These are phyloP conservation scores for Eulemur mongoz DNA, from an alignment of 2,797 vertebrate genomes.

Conservation along the genomic window DNA sequence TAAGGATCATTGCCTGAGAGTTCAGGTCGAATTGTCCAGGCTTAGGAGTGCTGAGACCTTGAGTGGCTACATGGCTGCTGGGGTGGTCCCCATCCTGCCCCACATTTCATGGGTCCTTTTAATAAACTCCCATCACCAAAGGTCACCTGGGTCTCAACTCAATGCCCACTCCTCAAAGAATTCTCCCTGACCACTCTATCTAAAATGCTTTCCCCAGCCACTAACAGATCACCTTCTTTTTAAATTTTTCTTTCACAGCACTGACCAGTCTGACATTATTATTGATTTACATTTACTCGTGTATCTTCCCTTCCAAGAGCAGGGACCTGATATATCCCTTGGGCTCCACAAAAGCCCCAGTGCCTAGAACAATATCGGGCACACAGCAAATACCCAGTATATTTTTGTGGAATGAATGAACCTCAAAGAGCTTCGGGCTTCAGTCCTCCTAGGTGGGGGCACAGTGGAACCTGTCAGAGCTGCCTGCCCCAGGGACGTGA, in stretches of 20 bases:
- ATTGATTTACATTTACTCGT: rapidly evolving
- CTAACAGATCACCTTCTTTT: not conserved
- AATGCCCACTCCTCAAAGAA: not conserved
- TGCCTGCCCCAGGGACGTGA: not conserved
- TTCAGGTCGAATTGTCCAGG: not conserved
- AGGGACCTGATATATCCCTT: not conserved
- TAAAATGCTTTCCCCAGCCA: not conserved
- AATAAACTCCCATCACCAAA: not conserved
- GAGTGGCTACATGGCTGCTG: not conserved
- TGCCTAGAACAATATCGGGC: not conserved
- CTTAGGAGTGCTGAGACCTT: not conserved
- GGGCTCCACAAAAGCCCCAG: not conserved
- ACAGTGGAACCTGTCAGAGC: not conserved
- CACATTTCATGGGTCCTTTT: not conserved
- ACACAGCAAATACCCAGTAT: not conserved
- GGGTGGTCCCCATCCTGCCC: not conserved
- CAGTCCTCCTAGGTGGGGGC: not conserved
- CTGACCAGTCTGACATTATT: not conserved
- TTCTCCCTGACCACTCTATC: not conserved
- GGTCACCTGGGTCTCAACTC: not conserved
- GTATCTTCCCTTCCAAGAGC: not conserved
- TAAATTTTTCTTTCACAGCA: not conserved
- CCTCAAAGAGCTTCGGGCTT: not conserved
- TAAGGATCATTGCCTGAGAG: not conserved
- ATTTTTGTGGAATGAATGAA: not conserved